Evolutionary conservation across 2,888 invertebrate species (phyloP).

Genomic region (Tubulanus polymorphus): DNA sequence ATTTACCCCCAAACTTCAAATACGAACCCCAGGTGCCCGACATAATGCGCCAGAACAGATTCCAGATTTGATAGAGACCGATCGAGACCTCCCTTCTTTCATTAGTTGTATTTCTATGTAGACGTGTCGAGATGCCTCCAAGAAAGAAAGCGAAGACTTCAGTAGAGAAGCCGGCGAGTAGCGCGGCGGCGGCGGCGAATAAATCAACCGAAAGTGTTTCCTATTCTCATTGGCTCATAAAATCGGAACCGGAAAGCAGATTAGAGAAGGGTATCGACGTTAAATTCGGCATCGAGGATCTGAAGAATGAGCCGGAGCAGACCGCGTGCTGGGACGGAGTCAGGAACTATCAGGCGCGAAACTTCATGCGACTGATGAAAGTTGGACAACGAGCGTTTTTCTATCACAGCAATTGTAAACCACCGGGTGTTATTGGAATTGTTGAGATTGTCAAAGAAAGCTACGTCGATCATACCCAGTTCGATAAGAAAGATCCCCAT

Average conservation of each 20-base stretch:
- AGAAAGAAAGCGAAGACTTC: no score
- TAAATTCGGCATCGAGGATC: constrained; percentile 51
- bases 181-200: no score
- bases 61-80: no score
- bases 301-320: constrained; percentile 41
- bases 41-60: no score
- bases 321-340: constrained; percentile 54
- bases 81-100: no score
- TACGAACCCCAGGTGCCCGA: no score
- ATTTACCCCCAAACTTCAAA: no score
- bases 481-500: constrained; percentile 47
- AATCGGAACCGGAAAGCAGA: constrained; percentile 45
- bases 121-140: no score
- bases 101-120: no score
- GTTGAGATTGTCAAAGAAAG: constrained; percentile 47
- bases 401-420: constrained; percentile 52
- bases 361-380: constrained; percentile 48
- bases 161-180: no score
- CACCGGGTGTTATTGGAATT: constrained; percentile 49
- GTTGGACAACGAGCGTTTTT: constrained; percentile 47
- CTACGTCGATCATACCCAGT: constrained; percentile 52
- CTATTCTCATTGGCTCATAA: constrained; percentile 39
- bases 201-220: no score
- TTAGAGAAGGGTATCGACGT: constrained; percentile 45
- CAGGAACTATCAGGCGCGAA: constrained; percentile 51